Percentiles rank a stretch among this genome's conserved stretches.
These are phyloP conservation scores for Coreoperca whiteheadi DNA, from an alignment of 2,113 vertebrate genomes.

Conservation along the genomic window DNA sequence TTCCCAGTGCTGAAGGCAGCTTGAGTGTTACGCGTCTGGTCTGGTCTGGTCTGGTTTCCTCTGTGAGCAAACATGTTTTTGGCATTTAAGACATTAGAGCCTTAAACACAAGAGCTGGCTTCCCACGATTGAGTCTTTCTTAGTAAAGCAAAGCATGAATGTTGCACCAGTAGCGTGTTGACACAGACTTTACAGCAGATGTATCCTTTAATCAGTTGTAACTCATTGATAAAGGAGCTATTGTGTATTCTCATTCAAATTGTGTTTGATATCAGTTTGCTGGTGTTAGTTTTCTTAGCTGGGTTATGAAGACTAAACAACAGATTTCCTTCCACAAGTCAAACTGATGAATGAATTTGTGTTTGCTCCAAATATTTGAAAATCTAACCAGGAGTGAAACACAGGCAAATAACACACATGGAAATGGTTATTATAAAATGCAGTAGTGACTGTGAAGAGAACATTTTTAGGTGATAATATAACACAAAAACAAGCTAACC, in stretches of 20 bases:
- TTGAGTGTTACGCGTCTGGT: conserved; percentile 21
- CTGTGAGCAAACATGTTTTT: conserved; percentile 48
- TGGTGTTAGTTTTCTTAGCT: neutral
- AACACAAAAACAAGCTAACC: neutral
- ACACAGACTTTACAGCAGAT: conserved; percentile 3
- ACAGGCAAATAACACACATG: neutral
- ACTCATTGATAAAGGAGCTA: neutral
- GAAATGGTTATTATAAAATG: neutral
- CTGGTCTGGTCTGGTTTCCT: conserved; percentile 11
- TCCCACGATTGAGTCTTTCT: conserved; percentile 6
- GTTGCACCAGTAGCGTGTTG: neutral
- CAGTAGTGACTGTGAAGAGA: neutral
- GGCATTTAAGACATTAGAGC: conserved; percentile 45
- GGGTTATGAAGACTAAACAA: neutral
- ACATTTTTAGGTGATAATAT: neutral
- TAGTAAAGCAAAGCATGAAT: conserved; percentile 9
- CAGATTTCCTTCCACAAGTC: neutral
- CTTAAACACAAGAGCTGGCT: conserved; percentile 40
- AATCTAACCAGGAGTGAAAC: neutral
- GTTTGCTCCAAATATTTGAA: neutral
- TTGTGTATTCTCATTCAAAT: neutral
- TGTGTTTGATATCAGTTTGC: neutral
- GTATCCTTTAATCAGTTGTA: neutral
- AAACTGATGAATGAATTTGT: neutral
- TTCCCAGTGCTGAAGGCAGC: neutral